These are phyloP conservation scores for Solea senegalensis DNA, from an alignment of 2,113 vertebrate species.

Conservation along the genomic window DNA sequence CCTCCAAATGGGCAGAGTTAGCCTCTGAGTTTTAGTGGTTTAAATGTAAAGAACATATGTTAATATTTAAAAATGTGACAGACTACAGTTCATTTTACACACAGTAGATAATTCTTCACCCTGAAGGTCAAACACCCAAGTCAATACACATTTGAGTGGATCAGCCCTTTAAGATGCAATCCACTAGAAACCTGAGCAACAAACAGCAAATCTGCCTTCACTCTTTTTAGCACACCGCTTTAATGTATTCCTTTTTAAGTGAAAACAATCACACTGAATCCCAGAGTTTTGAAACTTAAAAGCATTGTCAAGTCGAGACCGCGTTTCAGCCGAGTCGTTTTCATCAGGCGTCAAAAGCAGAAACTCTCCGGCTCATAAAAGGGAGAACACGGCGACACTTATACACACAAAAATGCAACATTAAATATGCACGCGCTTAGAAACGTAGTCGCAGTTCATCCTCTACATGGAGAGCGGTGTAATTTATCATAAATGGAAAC, in stretches of 20 bases:
- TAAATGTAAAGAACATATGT: no score
- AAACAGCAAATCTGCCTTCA: not conserved
- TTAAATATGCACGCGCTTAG: not conserved
- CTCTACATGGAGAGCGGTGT: not conserved
- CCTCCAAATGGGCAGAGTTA: no score
- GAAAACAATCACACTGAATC: not conserved
- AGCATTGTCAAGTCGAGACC: not conserved
- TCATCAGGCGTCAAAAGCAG: not conserved
- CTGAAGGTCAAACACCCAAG: not conserved
- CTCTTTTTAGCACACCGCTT: not conserved
- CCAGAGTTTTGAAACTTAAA: not conserved
- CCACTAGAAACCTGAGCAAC: not conserved
- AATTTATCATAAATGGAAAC: not conserved
- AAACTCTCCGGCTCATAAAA: not conserved
- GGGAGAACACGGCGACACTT: not conserved
- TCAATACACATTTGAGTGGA: not conserved
- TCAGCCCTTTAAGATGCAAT: not conserved
- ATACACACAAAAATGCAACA: not conserved
- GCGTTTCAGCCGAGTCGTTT: not conserved
- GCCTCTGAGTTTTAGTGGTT: no score
- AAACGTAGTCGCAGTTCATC: not conserved
- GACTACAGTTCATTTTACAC: not conserved
- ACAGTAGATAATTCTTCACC: not conserved
- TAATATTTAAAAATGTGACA: not conserved
- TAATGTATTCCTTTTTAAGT: conserved; percentile 9